A percentile compares a stretch with the other conserved stretches of the same genome.
These are phyloP conservation scores for Solea senegalensis DNA, from an alignment of 2,113 vertebrate genomes.

Conservation along the genomic window DNA sequence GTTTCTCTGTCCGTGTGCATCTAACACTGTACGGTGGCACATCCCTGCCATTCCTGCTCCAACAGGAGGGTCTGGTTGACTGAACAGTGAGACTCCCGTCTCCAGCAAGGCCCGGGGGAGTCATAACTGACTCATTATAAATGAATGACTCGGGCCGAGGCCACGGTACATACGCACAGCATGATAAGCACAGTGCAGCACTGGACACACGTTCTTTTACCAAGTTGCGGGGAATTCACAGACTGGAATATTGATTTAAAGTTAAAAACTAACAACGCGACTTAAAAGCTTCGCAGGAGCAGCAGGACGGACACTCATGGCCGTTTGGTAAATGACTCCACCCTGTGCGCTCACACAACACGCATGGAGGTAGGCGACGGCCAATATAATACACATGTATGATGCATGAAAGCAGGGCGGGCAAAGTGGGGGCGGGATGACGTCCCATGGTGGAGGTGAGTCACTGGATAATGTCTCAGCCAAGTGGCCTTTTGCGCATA, in stretches of 20 bases:
- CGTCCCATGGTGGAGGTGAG: constrained; percentile 55
- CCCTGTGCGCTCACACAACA: neutral
- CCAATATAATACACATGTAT: constrained; percentile 44
- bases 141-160: constrained; percentile 64
- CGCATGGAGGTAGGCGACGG: constrained; percentile 15
- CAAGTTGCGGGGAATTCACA: constrained; percentile 59
- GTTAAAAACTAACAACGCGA: constrained; percentile 57
- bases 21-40: constrained; percentile 33
- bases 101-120: constrained; percentile 67
- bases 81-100: constrained; percentile 61
- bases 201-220: constrained; percentile 40
- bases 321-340: constrained; percentile 50
- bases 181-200: constrained; percentile 55
- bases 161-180: constrained; percentile 60
- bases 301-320: constrained; percentile 44
- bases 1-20: constrained; percentile 4
- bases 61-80: constrained; percentile 67
- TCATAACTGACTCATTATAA: constrained; percentile 71
- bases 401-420: constrained; percentile 42
- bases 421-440: constrained; percentile 46
- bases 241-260: constrained; percentile 70
- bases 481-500: constrained; percentile 53
- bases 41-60: constrained; percentile 40
- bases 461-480: constrained; percentile 46
- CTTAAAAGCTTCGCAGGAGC: constrained; percentile 41